Percentiles rank a stretch among this genome's conserved stretches.
Evolutionary conservation across 2,888 invertebrate species (phyloP).

Genomic region (Carterocephalus palaemon): DNA sequence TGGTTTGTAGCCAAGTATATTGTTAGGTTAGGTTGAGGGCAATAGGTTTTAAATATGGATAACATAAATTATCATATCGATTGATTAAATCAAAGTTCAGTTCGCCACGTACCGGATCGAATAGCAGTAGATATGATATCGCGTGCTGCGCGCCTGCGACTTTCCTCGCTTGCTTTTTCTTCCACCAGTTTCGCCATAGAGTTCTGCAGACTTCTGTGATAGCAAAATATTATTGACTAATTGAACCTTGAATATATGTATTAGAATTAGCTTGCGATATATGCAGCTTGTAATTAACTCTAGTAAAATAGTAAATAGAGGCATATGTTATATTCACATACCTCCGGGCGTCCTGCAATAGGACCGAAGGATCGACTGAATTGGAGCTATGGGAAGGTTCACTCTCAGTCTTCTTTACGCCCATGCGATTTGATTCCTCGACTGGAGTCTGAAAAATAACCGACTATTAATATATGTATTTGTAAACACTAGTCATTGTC

Average conservation of each 20-base stretch:
- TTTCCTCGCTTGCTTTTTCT: slow-evolving; percentile 71
- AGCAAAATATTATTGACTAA: slow-evolving; percentile 26
- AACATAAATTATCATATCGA: too few relatives aligned
- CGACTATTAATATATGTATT: too few relatives aligned
- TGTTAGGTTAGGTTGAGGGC: too few relatives aligned
- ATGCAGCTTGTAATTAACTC: background rate
- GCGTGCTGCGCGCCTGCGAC: slow-evolving; percentile 81
- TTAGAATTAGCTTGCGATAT: too few relatives aligned
- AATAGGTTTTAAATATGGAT: too few relatives aligned
- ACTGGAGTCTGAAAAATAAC: slow-evolving; percentile 39
- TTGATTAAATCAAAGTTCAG: too few relatives aligned
- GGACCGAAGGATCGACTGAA: slow-evolving; percentile 66
- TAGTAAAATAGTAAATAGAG: background rate
- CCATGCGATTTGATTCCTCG: slow-evolving; percentile 48
- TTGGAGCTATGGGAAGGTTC: slow-evolving; percentile 74
- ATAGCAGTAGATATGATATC: slow-evolving; percentile 86
- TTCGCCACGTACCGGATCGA: slow-evolving; percentile 58
- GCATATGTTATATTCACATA: slow-evolving; percentile 34
- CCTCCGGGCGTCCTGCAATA: slow-evolving; percentile 79
- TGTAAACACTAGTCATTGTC: too few relatives aligned
- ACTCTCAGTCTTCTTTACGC: slow-evolving; percentile 74
- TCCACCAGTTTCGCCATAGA: slow-evolving; percentile 81
- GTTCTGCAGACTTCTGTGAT: slow-evolving; percentile 78
- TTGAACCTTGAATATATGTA: too few relatives aligned
- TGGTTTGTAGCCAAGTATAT: too few relatives aligned